Conservation (phyloP, 2,888 invertebrate species). For the Iphiclides podalirius region DNA sequence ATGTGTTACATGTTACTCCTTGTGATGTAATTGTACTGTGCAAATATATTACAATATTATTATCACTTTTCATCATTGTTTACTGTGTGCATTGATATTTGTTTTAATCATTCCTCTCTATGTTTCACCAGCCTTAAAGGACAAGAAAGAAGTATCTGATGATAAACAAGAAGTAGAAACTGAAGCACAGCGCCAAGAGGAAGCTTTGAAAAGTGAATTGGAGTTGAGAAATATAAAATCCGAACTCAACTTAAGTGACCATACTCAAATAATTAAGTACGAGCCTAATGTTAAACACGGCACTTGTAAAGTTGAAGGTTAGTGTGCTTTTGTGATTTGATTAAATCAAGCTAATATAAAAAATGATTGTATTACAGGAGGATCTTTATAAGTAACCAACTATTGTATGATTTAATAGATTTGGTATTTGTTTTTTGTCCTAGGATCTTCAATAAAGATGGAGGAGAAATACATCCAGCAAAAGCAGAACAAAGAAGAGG, state of each 20-base stretch:
- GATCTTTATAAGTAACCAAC: too few relatives aligned
- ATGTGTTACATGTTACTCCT: too few relatives aligned
- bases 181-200: conserved; percentile 27
- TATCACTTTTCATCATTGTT: too few relatives aligned
- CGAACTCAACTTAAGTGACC: conserved; percentile 70
- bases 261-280: conserved; percentile 76
- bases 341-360: too few relatives aligned
- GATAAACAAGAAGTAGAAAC: conserved; percentile 33
- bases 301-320: conserved; percentile 71
- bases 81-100: neutral
- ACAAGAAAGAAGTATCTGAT: conserved; percentile 45
- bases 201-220: conserved; percentile 31
- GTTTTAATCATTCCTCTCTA: neutral
- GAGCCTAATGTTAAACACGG: conserved; percentile 72
- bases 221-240: conserved; percentile 73
- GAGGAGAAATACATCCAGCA: conserved; percentile 77
- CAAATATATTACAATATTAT: too few relatives aligned
- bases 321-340: neutral
- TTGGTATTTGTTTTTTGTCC: too few relatives aligned
- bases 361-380: too few relatives aligned
- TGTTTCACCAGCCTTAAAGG: conserved; percentile 40
- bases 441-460: conserved; percentile 75
- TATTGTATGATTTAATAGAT: too few relatives aligned
- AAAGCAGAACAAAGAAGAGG: conserved; percentile 64
- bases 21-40: too few relatives aligned